phyloP scores from a whole-genome alignment of 2,797 vertebrate species.

The Molossus molossus region DNA sequence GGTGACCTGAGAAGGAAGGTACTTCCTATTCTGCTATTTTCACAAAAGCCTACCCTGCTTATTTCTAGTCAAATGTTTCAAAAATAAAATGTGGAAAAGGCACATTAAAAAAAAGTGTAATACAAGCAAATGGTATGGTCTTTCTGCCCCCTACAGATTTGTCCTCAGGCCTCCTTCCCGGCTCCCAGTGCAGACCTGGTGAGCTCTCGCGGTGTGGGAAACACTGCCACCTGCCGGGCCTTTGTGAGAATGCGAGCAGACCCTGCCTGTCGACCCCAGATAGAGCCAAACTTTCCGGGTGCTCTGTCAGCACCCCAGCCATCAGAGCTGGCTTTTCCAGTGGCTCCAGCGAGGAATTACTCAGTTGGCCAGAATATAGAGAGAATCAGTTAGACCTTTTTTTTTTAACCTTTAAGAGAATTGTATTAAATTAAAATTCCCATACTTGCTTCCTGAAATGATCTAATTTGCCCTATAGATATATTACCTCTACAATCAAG shows the following conservation, averaged over 20 bases:
- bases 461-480: not conserved
- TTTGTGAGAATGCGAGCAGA: conserved; percentile 20
- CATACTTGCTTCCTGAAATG: not conserved
- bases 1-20: not conserved
- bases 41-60: not conserved
- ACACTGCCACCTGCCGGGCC: conserved; percentile 77
- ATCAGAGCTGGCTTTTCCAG: not conserved
- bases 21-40: not conserved
- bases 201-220: not conserved
- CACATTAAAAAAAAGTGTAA: not conserved
- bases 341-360: not conserved
- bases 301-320: not conserved
- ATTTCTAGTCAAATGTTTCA: conserved; percentile 25
- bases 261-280: not conserved
- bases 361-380: not conserved
- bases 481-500: not conserved
- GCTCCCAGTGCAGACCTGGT: fast-evolving
- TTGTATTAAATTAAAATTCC: conserved; percentile 2
- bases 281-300: not conserved
- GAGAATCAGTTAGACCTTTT: not conserved
- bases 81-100: conserved; percentile 2
- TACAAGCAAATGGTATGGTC: not conserved
- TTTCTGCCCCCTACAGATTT: not conserved
- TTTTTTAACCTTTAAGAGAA: conserved; percentile 11
- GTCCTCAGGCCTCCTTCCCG: not conserved